Conservation (phyloP, 2,113 vertebrate species). For the Pholis gunnellus region DNA sequence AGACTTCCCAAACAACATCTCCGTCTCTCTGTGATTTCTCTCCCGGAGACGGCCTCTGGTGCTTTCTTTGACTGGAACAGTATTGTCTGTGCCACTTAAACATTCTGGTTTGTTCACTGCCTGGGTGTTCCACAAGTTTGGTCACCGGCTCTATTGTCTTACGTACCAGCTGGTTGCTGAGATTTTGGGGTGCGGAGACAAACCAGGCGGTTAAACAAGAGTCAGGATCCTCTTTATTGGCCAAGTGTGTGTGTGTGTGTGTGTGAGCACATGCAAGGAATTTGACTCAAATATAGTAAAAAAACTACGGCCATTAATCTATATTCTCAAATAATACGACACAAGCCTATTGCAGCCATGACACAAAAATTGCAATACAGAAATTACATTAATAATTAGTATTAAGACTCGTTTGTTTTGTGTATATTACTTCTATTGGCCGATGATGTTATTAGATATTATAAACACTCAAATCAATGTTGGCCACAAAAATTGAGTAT, state of each 20-base stretch:
- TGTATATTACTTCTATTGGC: not conserved
- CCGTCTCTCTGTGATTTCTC: slow-evolving; percentile 6
- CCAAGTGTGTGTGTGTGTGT: not conserved
- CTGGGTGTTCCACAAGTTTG: slow-evolving; percentile 22
- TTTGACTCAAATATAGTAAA: slow-evolving; percentile 13
- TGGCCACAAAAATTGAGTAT: not conserved
- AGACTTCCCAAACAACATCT: slow-evolving; percentile 30
- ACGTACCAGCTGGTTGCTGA: not conserved
- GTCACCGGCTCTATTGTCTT: not conserved
- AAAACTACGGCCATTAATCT: not conserved
- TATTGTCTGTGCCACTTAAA: slow-evolving; percentile 4
- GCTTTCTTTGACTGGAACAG: slow-evolving; percentile 9
- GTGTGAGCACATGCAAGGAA: not conserved
- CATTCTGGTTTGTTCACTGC: slow-evolving; percentile 15
- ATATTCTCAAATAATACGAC: not conserved
- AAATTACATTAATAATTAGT: not conserved
- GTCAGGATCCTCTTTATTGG: not conserved
- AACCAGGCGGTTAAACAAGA: slow-evolving; percentile 9
- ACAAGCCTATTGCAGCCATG: not conserved
- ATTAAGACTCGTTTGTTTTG: not conserved
- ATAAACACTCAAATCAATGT: not conserved
- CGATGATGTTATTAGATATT: not conserved
- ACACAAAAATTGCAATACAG: not conserved
- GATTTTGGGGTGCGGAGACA: not conserved
- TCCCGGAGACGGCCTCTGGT: not conserved